Conservation (phyloP, 1,140 invertebrate species). For the Nasonia vitripennis region DNA sequence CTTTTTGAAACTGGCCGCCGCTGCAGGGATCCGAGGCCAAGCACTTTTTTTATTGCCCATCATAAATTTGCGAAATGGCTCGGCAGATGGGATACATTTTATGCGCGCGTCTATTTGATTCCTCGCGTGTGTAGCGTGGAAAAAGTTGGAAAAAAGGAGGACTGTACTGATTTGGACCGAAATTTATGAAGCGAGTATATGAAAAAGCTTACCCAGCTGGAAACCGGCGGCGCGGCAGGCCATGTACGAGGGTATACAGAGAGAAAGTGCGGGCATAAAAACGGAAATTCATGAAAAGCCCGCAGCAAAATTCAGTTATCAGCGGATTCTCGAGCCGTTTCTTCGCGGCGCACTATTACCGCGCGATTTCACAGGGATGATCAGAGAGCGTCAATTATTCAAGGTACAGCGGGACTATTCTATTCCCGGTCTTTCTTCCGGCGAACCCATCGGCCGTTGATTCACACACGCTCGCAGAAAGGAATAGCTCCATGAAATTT, state of each 20-base stretch:
- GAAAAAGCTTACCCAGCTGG: background rate
- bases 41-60: background rate
- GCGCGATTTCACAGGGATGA: too few relatives aligned
- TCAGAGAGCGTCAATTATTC: background rate
- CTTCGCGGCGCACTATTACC: too few relatives aligned
- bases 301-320: background rate
- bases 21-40: background rate
- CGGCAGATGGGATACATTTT: background rate
- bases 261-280: background rate
- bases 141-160: background rate
- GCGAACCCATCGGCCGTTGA: background rate
- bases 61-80: background rate
- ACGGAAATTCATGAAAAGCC: background rate
- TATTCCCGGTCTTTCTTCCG: constrained; percentile 1
- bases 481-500: constrained; percentile 34
- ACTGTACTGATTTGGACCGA: background rate
- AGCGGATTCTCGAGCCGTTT: too few relatives aligned
- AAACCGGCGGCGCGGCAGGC: background rate
- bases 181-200: background rate
- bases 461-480: constrained; percentile 9
- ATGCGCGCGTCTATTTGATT: background rate
- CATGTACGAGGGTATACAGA: too few relatives aligned
- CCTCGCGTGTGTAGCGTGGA: background rate
- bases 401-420: background rate
- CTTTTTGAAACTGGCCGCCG: constrained; percentile 12